Evolutionary conservation across 2,797 vertebrate species (phyloP).

Genomic region (Salmo trutta): DNA sequence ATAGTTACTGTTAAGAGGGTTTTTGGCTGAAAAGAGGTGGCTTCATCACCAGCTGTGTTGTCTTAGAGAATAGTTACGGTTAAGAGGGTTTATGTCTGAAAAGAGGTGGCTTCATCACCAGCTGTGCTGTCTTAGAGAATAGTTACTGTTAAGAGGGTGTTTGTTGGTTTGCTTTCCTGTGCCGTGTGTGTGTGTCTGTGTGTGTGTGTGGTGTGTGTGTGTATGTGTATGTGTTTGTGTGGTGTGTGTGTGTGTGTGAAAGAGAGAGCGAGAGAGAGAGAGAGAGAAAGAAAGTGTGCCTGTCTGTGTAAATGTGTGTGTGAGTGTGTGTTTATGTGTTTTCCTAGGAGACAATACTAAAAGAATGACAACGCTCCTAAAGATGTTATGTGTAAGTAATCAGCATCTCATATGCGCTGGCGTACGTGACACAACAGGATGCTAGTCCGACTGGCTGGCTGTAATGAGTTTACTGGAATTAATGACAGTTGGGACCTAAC

Average conservation of each 20-base stretch:
- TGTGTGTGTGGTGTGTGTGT: too few species aligned
- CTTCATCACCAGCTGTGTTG: neutral
- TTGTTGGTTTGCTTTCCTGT: neutral
- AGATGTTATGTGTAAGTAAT: constrained; percentile 41
- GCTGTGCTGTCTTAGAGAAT: too few species aligned
- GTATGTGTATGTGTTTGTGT: too few species aligned
- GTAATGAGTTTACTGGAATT: constrained; percentile 51
- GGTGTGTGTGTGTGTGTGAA: neutral
- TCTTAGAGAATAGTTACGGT: neutral
- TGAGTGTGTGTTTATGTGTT: constrained; percentile 20
- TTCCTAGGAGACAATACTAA: constrained; percentile 30
- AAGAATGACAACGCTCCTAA: constrained; percentile 24
- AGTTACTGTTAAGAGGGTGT: too few species aligned
- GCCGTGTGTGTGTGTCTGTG: too few species aligned
- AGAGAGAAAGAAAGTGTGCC: too few species aligned
- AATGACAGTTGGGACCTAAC: constrained; percentile 52
- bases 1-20: neutral
- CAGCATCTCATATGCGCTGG: constrained; percentile 29
- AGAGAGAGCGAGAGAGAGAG: too few species aligned
- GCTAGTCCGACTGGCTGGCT: constrained; percentile 39
- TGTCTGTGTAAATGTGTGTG: neutral
- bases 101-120: too few species aligned
- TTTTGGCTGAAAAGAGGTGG: neutral
- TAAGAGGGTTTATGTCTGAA: neutral
- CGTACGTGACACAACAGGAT: constrained; percentile 29